Base-by-base conservation (phyloP, 2,113 vertebrate species). In the Phainopepla nitens region DNA sequence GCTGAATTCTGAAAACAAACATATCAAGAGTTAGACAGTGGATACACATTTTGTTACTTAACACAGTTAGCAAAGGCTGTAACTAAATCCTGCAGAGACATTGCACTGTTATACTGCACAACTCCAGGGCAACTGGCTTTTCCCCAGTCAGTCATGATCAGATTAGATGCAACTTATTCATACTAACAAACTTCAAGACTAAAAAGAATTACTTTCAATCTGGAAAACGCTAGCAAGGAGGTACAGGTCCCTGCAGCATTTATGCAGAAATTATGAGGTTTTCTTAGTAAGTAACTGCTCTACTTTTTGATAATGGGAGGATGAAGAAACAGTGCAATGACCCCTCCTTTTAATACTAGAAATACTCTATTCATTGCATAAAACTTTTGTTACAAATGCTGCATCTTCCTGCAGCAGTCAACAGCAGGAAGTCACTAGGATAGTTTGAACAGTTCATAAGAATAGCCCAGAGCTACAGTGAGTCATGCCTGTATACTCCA, bases 1-100 rank as follows among this genome's bases (percentile, higher is more conserved):
- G 98, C 98, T 80, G 98, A 98, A 60, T 97, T 98, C 99, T 99
- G 91, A 84, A 97, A 90, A 96, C 11, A 91, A 44, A 72, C 3
- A 62, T 22, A 29, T 12, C 15, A 69, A 44, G 47, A 78, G 12
- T 92, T 77, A 93, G 14, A 56, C 9, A 44, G 12, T 9, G 4
- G 18, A 85, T 13, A 36, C 0, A 5, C 33, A 66, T 24, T 29
- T 83, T 49, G 49, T 76, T 39, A 86, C 7, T 14, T 78, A 81
- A 82, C 41, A 66, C 15, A 33, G 17, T 23, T 18, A 62, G 50
- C 35, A 47, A 22, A 65, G 28, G 21, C 53, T 76, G 24, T n/a
- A 84, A 15, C 13, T 70, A 73, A 82, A n/a, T 29, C 35, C 35
- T 50, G 20, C 61, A 53, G 11, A 76, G 35, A 56, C 28, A 49